These are phyloP conservation scores for Battus philenor DNA, from an alignment of 1,140 invertebrate genomes.

Conservation along the genomic window DNA sequence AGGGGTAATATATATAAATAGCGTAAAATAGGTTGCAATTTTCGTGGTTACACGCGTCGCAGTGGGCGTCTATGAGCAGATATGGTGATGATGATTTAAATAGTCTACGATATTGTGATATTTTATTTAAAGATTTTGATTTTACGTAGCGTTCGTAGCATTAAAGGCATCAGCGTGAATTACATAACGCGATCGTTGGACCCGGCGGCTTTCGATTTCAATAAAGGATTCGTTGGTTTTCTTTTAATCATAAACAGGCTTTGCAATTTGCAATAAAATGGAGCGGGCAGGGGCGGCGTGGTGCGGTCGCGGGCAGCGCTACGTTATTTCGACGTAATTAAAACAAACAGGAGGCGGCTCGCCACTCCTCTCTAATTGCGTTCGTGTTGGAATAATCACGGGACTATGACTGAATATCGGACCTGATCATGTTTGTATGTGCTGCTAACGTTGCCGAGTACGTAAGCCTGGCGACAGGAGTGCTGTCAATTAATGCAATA, in stretches of 20 bases:
- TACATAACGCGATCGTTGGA: no score
- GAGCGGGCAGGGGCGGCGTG: slow-evolving; percentile 27
- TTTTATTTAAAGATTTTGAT: no score
- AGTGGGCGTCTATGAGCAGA: no score
- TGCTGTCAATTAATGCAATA: background rate
- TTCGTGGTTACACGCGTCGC: no score
- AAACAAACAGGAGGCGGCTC: slow-evolving; percentile 69
- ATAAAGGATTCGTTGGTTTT: slow-evolving; percentile 38
- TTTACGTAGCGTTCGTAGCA: no score
- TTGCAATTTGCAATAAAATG: slow-evolving; percentile 68
- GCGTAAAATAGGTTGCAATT: no score
- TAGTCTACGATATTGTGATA: no score
- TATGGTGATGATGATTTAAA: no score
- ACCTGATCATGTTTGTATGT: slow-evolving; percentile 21
- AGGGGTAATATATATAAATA: no score
- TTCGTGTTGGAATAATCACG: slow-evolving; percentile 70
- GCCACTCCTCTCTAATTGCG: slow-evolving; percentile 70
- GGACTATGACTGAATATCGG: slow-evolving; percentile 48
- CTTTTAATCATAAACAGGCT: slow-evolving; percentile 61
- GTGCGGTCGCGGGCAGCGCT: slow-evolving; percentile 36
- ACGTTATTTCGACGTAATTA: slow-evolving; percentile 70
- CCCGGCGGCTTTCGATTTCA: slow-evolving; percentile 11
- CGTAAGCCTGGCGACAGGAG: background rate
- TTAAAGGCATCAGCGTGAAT: no score
- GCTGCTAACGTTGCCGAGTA: slow-evolving; percentile 1